Conservation (phyloP, 2,113 vertebrate species). For the Globicephala melas region DNA sequence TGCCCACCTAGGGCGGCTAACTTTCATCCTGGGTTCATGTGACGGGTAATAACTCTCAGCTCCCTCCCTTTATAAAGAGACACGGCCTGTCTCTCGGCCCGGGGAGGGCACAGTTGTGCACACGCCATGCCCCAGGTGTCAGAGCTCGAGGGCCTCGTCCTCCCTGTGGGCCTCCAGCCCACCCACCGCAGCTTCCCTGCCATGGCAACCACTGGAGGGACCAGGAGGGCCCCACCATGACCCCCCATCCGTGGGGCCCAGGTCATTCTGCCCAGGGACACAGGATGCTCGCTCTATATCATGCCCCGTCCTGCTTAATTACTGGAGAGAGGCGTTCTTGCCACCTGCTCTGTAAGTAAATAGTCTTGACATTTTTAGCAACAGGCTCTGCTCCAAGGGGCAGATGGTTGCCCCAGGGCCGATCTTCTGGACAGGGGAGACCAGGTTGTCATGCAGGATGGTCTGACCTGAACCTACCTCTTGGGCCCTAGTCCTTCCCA, state of each 20-base stretch:
- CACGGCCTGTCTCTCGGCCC: neutral
- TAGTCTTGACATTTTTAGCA: neutral
- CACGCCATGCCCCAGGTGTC: accelerated
- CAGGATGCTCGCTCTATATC: accelerated
- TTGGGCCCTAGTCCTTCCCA: neutral
- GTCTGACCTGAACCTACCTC: neutral
- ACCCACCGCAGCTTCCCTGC: neutral
- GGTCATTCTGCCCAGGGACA: neutral
- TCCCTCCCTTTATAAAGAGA: neutral
- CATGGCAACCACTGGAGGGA: accelerated
- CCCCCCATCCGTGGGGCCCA: accelerated
- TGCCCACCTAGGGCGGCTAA: slow-evolving; percentile 64
- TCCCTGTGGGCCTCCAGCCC: neutral
- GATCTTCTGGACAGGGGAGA: neutral
- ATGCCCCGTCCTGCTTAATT: neutral
- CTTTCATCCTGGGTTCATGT: slow-evolving; percentile 27
- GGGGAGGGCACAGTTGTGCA: accelerated
- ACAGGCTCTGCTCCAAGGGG: neutral
- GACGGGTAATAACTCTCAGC: slow-evolving; percentile 28
- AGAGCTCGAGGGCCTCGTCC: accelerated
- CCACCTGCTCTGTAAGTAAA: neutral
- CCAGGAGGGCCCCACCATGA: neutral
- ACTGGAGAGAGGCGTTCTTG: neutral
- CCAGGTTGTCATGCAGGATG: neutral
- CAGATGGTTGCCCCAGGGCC: neutral